phyloP scores from a whole-genome alignment of 2,888 invertebrate species.

The Crematogaster levior region DNA sequence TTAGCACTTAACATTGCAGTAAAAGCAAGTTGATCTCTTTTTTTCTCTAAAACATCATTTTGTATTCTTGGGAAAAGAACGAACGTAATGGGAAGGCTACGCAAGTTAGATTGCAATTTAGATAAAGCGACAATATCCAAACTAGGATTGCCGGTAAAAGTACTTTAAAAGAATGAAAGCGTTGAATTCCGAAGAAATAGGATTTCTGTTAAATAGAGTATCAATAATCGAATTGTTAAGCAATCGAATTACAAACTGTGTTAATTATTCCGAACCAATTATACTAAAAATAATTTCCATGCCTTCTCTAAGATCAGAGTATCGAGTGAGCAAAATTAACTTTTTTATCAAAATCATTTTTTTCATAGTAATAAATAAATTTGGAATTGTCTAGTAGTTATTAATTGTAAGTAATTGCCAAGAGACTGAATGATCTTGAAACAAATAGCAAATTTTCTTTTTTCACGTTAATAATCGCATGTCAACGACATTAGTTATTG shows the following conservation, averaged over 20 bases:
- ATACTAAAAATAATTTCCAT: neutral
- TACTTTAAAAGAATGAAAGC: neutral
- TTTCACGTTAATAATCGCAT: neutral
- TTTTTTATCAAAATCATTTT: neutral
- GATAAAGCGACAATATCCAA: conserved; percentile 65
- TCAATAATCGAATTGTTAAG: conserved; percentile 9
- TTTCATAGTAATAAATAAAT: too few species aligned
- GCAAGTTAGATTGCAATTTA: conserved; percentile 58
- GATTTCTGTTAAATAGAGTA: conserved; percentile 18
- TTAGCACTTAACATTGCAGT: neutral
- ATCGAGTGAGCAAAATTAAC: neutral
- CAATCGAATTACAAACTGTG: conserved; percentile 4
- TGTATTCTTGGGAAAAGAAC: neutral
- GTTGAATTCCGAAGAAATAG: neutral
- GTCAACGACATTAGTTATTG: neutral
- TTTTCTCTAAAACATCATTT: neutral
- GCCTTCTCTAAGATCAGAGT: neutral
- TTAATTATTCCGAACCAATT: conserved; percentile 12
- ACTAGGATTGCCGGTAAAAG: conserved; percentile 18
- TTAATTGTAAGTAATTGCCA: neutral
- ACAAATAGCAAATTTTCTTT: neutral
- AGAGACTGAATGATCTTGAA: conserved; percentile 22
- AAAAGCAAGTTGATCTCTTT: neutral
- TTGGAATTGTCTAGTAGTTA: conserved; percentile 1
- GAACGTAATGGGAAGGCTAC: conserved; percentile 47